A percentile compares a stretch with the other conserved stretches of the same genome.
phyloP scores from a whole-genome alignment of 1,140 invertebrate species.

The Bombus superbus region DNA sequence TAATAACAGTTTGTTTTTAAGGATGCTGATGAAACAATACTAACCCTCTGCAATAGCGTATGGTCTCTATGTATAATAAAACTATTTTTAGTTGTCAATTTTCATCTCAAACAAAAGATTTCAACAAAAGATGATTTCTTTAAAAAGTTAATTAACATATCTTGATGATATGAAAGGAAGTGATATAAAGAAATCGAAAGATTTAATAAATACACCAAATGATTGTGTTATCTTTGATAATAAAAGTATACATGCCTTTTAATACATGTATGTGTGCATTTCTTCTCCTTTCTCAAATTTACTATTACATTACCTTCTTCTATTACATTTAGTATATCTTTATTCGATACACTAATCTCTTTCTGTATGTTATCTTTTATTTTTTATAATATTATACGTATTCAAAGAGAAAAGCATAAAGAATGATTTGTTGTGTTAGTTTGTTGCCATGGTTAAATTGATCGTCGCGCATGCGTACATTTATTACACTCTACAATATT shows the following conservation, averaged over 20 bases:
- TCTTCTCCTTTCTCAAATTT: not conserved
- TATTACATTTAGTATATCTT: not conserved
- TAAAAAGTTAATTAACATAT: not conserved
- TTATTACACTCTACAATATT: not conserved
- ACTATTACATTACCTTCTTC: not conserved
- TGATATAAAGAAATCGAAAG: not conserved
- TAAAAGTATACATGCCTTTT: slow-evolving; percentile 36
- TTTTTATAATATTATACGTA: not conserved
- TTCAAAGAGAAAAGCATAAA: not conserved
- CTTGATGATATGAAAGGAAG: not conserved
- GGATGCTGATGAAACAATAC: slow-evolving; percentile 6
- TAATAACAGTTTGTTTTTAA: slow-evolving; percentile 13
- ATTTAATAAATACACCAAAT: not conserved
- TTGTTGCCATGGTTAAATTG: slow-evolving; percentile 76
- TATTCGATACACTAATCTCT: not conserved
- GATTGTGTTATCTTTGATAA: slow-evolving; percentile 36
- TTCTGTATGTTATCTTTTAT: not conserved
- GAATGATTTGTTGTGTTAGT: slow-evolving; percentile 16
- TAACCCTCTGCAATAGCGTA: slow-evolving; percentile 14
- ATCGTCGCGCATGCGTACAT: slow-evolving; percentile 49
- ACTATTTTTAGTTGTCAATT: not conserved
- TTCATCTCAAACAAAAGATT: not conserved
- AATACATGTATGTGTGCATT: not conserved
- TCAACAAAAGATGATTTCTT: not conserved
- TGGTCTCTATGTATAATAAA: not conserved